Base-by-base conservation (phyloP, 2,797 vertebrate species). In the Halcyon chelicuti region DNA sequence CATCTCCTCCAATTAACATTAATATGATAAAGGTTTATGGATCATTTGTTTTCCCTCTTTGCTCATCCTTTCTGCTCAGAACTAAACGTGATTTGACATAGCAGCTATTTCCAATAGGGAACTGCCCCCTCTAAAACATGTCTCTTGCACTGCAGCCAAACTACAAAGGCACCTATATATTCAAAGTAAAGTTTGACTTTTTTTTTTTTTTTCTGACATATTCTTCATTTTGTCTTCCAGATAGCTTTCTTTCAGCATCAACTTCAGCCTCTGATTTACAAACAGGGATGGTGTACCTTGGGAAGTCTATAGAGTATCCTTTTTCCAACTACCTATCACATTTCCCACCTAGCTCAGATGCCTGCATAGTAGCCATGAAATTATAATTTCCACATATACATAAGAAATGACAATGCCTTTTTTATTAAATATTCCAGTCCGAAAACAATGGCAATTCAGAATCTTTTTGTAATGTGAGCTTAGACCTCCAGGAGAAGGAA, bases 31-130 rank as follows among this genome's bases (percentile, higher is more conserved):
- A 62, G 2, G 25, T 65, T 58, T 35, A 51, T 3, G 55, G 10
- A 61, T 91, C 12, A 13, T 83, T 94, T 85, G 35, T 92, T 93
- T 93, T 90, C 67, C 92, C 46, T 81, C 66, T 91, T 82, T 78
- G 33, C 35, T 93, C 54, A 72, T 54, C 70, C 28, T 60, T 91
- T 93, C 84, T 68, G 40, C 46, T 93, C 55, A 70, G 65, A 90
- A 76, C 33, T 89, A 65, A 73, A 81, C 22, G 35, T 14, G 26
- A 70, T 94, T 93, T 93, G 65, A 90, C 61, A 49, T 14, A 60
- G 10, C 35, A 75, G 28, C 47, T 92, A 76, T 63, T 83, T 93
- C 58, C 29, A 66, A 14, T 6, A 80, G 42, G 42, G 61, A 94
- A 29, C 29, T 78, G 23, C 11, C n/a, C 75, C 82, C 58, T 91